phyloP scores from a whole-genome alignment of 2,888 invertebrate species.

The Plebejus argus region DNA sequence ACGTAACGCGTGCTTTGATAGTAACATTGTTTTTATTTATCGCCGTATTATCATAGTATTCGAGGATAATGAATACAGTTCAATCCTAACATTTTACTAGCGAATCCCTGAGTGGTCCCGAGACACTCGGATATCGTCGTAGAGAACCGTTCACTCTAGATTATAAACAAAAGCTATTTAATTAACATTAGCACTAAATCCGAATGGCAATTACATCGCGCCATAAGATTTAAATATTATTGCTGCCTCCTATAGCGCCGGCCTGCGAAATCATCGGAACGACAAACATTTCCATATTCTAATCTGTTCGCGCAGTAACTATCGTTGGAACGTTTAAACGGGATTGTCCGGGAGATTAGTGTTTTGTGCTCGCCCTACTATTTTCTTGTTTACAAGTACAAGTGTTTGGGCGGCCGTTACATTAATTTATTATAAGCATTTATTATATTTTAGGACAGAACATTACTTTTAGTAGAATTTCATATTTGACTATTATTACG shows the following conservation, averaged over 20 bases:
- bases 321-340: conserved; percentile 41
- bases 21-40: conserved; percentile 18
- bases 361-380: conserved; percentile 16
- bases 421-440: conserved; percentile 34
- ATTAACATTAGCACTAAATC: conserved; percentile 30
- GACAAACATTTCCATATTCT: conserved; percentile 39
- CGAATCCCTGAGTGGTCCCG: not conserved
- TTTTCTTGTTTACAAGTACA: conserved; percentile 27
- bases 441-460: conserved; percentile 36
- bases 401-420: conserved; percentile 20
- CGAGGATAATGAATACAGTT: conserved; percentile 14
- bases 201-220: conserved; percentile 26
- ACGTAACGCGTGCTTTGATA: not conserved
- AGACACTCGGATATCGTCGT: not conserved
- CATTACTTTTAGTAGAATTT: conserved; percentile 2
- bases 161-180: conserved; percentile 20
- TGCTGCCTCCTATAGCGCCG: conserved; percentile 17
- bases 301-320: conserved; percentile 38
- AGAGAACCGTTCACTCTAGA: not conserved
- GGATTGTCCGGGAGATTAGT: conserved; percentile 35
- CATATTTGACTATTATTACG: not conserved
- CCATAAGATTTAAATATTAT: conserved; percentile 31
- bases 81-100: not conserved
- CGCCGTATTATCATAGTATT: not conserved
- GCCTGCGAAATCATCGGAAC: conserved; percentile 38